These are phyloP conservation scores for Rhizoglyphus robini DNA, from an alignment of 1,140 invertebrate genomes.

Conservation along the genomic window DNA sequence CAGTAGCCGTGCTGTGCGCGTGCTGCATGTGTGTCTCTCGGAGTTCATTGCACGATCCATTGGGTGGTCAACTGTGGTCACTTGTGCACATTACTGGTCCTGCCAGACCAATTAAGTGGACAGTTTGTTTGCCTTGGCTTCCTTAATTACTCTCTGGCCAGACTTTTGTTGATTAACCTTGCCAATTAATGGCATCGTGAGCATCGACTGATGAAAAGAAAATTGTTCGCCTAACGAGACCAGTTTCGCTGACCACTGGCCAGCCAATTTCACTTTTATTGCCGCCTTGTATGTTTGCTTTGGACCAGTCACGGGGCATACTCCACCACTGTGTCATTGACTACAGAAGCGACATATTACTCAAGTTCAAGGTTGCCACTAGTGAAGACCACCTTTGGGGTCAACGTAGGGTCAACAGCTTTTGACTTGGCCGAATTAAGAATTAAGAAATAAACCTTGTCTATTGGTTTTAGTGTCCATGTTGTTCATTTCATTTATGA, in stretches of 20 bases:
- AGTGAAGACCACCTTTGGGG: neutral
- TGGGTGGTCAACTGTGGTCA: neutral
- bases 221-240: slow-evolving; percentile 3
- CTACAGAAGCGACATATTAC: neutral
- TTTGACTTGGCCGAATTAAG: too few species aligned
- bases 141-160: neutral
- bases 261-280: neutral
- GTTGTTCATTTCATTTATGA: too few species aligned
- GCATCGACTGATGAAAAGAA: neutral
- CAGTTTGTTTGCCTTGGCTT: too few species aligned
- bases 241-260: neutral
- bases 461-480: too few species aligned
- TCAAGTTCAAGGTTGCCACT: neutral
- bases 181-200: neutral
- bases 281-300: neutral
- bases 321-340: too few species aligned
- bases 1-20: neutral
- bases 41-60: slow-evolving; percentile 3
- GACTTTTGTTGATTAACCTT: neutral
- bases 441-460: too few species aligned
- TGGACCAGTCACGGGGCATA: neutral
- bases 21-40: slow-evolving; percentile 4
- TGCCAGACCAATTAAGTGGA: neutral
- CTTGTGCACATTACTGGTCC: neutral
- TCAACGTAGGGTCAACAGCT: neutral